These are phyloP conservation scores for Steinernema khuongi DNA, from an alignment of 1,140 invertebrate genomes.

Conservation along the genomic window DNA sequence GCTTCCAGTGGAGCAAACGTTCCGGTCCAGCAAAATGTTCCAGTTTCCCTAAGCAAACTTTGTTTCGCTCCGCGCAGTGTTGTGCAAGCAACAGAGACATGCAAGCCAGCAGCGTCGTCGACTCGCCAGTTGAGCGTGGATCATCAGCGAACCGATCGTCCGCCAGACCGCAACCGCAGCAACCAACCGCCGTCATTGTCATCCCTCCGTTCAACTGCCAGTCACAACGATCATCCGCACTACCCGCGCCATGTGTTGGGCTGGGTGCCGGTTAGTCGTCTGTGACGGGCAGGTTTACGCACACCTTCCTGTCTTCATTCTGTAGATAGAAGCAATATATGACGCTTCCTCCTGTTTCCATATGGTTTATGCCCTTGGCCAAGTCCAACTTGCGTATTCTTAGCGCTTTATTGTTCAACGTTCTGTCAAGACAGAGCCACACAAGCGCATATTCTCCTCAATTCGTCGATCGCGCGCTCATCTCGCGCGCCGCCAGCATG, in stretches of 20 bases:
- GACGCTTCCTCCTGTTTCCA: background rate
- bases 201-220: background rate
- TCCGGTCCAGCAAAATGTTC: too few relatives aligned
- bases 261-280: background rate
- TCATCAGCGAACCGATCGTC: background rate
- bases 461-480: background rate
- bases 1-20: background rate
- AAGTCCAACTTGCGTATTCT: background rate
- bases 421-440: slow-evolving; percentile 1
- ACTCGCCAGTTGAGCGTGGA: background rate
- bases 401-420: background rate
- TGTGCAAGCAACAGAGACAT: background rate
- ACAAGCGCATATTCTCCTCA: slow-evolving; percentile 7
- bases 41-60: slow-evolving; percentile 12
- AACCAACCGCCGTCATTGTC: background rate
- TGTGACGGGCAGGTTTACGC: background rate
- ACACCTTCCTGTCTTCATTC: background rate
- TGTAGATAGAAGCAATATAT: background rate
- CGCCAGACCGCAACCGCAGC: background rate
- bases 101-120: background rate
- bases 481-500: slow-evolving; percentile 7
- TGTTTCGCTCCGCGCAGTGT: background rate
- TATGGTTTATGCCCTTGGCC: background rate
- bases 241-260: slow-evolving; percentile 3
- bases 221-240: background rate